Base-by-base conservation (phyloP, 2,888 invertebrate genomes). In the Lithophane semibrunnea region DNA sequence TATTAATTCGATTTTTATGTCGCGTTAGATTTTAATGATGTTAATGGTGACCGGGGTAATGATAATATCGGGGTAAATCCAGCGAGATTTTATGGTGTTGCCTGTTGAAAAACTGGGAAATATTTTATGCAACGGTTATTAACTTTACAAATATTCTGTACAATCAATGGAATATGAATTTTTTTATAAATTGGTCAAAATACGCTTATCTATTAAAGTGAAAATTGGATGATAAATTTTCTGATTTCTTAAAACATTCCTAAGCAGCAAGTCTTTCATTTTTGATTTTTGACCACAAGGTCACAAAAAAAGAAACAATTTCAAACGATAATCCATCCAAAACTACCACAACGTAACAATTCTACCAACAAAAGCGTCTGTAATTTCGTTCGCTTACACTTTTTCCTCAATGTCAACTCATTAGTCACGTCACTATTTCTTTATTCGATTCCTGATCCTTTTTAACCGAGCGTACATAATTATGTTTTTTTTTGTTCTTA, bases 371-470 rank as follows among this genome's bases (percentile, higher is more conserved):
- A 77, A 82, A 54, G 60, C 67, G 52, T 56, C 70, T 44, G 56
- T 84, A 66, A 73, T 77, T 81, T 54, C 37, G 63, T 69, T 63
- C 52, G 16, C 52, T 29, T 68, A 56, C 47, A 74, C 54, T 75
- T 77, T 86, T 85, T 73, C 88, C 89, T 80, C 76, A 63, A 70
- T 87, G 90, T 80, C 76, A 83, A 65, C 88, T 89, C 91, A 93
- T 93, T 93, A 92, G 90, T 93, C 89, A 92, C 87, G 90, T 91
- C 88, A 88, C 85, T 88, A 92, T 92, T 91, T 88, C 90, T 92
- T 91, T 91, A 89, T 82, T 80, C 70, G 88, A 90, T 91, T 88
- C 84, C 73, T 85, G 86, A 89, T 89, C 85, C 82, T 82, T 86
- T 89, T 85, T 86, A 89, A 85, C 84, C 72, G 85, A 79, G 71